Evolutionary conservation across 2,797 vertebrate species (phyloP).

Genomic region (Artibeus lituratus): DNA sequence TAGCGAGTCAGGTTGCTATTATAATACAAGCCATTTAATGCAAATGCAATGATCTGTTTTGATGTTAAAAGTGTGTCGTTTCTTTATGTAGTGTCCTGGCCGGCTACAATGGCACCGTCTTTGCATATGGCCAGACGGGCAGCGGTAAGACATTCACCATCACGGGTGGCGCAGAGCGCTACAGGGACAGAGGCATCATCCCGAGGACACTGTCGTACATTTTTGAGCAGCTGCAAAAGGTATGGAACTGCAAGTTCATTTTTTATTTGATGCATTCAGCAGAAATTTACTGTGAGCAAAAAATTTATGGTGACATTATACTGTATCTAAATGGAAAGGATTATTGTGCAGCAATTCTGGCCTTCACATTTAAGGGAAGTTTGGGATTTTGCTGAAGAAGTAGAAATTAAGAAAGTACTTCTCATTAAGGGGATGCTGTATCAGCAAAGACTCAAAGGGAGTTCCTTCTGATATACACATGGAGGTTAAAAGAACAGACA

Average conservation of each 20-base stretch:
- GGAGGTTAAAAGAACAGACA: not conserved
- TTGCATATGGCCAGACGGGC: slow-evolving; percentile 97
- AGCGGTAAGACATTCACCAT: slow-evolving; percentile 99
- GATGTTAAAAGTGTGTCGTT: not conserved
- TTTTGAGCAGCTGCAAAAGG: slow-evolving; percentile 89
- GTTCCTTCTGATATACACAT: not conserved
- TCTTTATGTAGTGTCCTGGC: slow-evolving; percentile 86
- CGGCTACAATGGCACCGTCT: slow-evolving; percentile 96
- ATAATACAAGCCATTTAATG: not conserved
- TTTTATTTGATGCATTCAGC: not conserved
- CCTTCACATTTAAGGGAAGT: slow-evolving; percentile 12
- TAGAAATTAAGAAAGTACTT: slow-evolving; percentile 10
- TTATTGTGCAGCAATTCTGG: not conserved
- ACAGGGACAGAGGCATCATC: slow-evolving; percentile 93
- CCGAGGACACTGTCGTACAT: slow-evolving; percentile 94
- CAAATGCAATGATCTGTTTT: not conserved
- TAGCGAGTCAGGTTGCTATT: not conserved
- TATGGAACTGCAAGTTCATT: slow-evolving; percentile 58
- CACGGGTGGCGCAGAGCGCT: slow-evolving; percentile 93
- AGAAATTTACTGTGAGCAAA: not conserved
- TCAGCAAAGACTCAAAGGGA: not conserved
- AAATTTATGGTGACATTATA: not conserved
- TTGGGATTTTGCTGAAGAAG: not conserved
- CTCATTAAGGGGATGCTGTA: not conserved
- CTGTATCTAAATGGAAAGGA: not conserved